Conservation (phyloP, 2,888 invertebrate species). For the Chironomus tentans region DNA sequence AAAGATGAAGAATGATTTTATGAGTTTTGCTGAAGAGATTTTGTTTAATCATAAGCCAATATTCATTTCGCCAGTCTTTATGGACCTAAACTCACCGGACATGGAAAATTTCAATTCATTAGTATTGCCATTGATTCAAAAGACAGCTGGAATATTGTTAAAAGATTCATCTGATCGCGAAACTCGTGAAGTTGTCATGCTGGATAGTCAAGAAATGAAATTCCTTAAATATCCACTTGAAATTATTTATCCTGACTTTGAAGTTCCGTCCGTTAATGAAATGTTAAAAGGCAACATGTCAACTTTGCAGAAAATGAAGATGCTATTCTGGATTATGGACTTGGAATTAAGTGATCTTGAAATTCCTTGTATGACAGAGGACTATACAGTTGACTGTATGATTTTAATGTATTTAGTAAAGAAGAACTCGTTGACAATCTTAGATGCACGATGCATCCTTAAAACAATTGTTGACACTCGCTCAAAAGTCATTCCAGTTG, state of each 20-base stretch:
- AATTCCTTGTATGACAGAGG: not conserved
- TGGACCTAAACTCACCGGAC: not conserved
- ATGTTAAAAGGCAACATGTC: not conserved
- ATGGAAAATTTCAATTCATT: not conserved
- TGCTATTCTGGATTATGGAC: not conserved
- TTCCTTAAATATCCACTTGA: not conserved
- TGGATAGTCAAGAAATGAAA: not conserved
- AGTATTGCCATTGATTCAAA: not conserved
- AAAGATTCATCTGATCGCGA: not conserved
- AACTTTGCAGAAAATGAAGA: not conserved
- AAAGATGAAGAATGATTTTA: not conserved
- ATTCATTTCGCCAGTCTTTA: not conserved
- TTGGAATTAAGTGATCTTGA: not conserved
- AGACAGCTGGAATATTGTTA: conserved; percentile 1
- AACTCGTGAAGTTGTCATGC: not conserved
- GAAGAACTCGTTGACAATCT: not conserved
- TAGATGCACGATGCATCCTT: conserved; percentile 1
- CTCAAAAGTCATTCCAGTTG: not conserved
- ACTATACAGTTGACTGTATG: not conserved
- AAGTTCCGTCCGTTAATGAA: not conserved
- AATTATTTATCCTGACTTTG: not conserved
- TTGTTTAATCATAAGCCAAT: not conserved
- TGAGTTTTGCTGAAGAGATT: not conserved
- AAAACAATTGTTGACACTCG: not conserved
- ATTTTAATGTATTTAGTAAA: conserved; percentile 3